A percentile compares a stretch with the other conserved stretches of the same genome.
Evolutionary conservation across 2,797 vertebrate genomes (phyloP).

Genomic region (Microctenopoma stevenorrisi): DNA sequence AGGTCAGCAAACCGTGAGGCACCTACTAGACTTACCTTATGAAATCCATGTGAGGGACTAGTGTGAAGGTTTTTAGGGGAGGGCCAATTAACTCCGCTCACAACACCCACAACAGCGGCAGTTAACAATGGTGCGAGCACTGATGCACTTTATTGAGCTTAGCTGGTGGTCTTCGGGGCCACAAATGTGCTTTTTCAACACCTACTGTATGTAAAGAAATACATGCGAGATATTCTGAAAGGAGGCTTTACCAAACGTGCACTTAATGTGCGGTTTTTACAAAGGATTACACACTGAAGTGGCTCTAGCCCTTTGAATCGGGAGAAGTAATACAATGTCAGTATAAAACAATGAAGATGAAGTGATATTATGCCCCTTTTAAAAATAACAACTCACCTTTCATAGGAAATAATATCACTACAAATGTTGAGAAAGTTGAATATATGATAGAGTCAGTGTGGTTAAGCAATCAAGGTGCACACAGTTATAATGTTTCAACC

Average conservation of each 20-base stretch:
- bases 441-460: constrained; percentile 27
- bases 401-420: constrained; percentile 28
- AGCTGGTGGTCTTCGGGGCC: constrained; percentile 53
- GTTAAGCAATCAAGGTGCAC: constrained; percentile 48
- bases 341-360: constrained; percentile 24
- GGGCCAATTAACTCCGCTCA: constrained; percentile 65
- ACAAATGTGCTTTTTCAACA: constrained; percentile 28
- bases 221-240: neutral
- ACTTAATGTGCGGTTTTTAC: neutral
- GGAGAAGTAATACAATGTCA: constrained; percentile 3
- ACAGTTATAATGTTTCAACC: constrained; percentile 49
- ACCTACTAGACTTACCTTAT: constrained; percentile 64
- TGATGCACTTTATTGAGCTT: constrained; percentile 41
- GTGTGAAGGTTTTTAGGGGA: constrained; percentile 49
- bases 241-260: neutral
- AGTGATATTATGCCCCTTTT: constrained; percentile 4
- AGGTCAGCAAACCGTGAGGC: constrained; percentile 71
- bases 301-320: neutral
- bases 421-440: constrained; percentile 18
- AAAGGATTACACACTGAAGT: neutral
- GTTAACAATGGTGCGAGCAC: constrained; percentile 49
- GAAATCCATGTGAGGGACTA: constrained; percentile 63
- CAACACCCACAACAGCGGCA: constrained; percentile 50
- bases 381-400: constrained; percentile 17
- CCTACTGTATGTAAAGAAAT: constrained; percentile 14